Conservation (phyloP, 2,113 vertebrate genomes). For the Mionectes macconnelli region DNA sequence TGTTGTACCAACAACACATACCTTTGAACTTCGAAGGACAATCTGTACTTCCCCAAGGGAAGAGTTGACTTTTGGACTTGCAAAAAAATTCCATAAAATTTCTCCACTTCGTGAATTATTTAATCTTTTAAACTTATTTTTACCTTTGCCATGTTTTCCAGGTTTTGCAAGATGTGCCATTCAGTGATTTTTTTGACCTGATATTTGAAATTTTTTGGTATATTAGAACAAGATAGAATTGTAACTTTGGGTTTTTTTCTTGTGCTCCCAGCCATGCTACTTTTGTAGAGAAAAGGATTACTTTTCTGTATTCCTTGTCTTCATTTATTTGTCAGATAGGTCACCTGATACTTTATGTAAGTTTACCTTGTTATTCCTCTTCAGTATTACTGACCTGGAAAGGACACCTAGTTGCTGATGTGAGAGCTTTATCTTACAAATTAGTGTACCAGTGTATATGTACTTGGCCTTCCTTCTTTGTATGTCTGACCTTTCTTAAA, state of each 20-base stretch:
- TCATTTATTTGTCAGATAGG: neutral
- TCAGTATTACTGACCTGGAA: neutral
- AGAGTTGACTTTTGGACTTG: neutral
- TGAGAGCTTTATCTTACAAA: neutral
- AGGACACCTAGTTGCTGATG: neutral
- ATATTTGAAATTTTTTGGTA: neutral
- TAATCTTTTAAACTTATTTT: neutral
- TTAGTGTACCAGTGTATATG: neutral
- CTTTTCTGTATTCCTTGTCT: neutral
- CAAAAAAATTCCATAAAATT: neutral
- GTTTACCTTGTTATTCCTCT: neutral
- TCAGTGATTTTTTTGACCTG: neutral
- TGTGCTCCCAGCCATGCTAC: neutral
- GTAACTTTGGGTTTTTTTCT: neutral
- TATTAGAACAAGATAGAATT: neutral
- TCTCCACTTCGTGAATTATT: neutral
- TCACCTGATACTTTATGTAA: neutral
- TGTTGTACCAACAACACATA: neutral
- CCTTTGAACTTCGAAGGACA: neutral
- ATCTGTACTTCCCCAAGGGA: neutral
- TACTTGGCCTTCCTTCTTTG: neutral
- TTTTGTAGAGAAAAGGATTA: neutral
- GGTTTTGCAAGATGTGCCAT: neutral
- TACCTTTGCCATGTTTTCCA: neutral
- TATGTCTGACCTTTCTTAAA: neutral